Evolutionary conservation across 2,888 invertebrate species (phyloP).

Genomic region (Sphaeridia pumilis): DNA sequence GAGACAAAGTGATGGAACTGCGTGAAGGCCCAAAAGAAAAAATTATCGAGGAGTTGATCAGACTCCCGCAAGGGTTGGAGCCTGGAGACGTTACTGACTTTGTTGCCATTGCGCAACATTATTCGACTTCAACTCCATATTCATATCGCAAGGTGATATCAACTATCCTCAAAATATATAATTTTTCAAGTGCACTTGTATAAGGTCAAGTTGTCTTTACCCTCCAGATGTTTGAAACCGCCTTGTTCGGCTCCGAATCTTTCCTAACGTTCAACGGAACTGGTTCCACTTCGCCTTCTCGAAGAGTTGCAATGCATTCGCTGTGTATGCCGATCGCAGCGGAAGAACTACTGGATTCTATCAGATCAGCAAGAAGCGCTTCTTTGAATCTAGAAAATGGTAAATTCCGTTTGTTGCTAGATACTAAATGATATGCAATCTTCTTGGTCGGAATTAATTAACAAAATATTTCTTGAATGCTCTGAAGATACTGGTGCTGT

Average conservation of each 20-base stretch:
- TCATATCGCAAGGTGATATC: slow-evolving; percentile 67
- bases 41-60: slow-evolving; percentile 18
- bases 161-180: not conserved
- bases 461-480: not conserved
- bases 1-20: slow-evolving; percentile 64
- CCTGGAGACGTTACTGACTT: slow-evolving; percentile 93
- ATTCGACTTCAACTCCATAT: slow-evolving; percentile 80
- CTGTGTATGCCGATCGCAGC: slow-evolving; percentile 94
- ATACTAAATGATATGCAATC: not conserved
- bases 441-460: not conserved
- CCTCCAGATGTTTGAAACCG: slow-evolving; percentile 43
- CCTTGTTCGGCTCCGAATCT: slow-evolving; percentile 41
- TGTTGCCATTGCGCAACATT: slow-evolving; percentile 91
- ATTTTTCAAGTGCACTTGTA: not conserved
- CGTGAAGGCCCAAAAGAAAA: slow-evolving; percentile 42
- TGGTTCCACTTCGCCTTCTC: slow-evolving; percentile 29
- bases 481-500: slow-evolving; percentile 41
- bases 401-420: no score
- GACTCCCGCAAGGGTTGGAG: slow-evolving; percentile 66
- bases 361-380: slow-evolving; percentile 37
- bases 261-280: slow-evolving; percentile 30
- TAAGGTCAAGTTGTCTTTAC: not conserved
- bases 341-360: slow-evolving; percentile 54
- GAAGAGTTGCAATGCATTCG: slow-evolving; percentile 49
- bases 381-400: slow-evolving; percentile 39